phyloP scores from a whole-genome alignment of 1,140 invertebrate species.

The Psix sp. region DNA sequence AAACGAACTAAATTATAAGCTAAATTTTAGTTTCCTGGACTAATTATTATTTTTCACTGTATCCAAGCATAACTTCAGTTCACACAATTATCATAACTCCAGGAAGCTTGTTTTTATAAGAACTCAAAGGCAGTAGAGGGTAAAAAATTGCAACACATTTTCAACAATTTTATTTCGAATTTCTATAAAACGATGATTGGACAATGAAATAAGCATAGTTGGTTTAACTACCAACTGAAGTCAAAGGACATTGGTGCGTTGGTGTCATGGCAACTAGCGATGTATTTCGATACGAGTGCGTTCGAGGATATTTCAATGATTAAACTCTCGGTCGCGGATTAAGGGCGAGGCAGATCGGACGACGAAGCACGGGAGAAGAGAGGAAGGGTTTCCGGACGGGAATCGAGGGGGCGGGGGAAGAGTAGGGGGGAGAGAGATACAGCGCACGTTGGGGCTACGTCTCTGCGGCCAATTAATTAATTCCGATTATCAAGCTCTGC shows the following conservation, averaged over 20 bases:
- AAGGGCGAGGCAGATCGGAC: slow-evolving; percentile 49
- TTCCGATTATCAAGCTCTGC: slow-evolving; percentile 59
- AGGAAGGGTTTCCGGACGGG: slow-evolving; percentile 3
- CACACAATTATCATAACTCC: too few species aligned
- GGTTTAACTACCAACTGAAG: slow-evolving; percentile 33
- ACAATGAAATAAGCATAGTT: slow-evolving; percentile 13
- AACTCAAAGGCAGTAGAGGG: too few species aligned
- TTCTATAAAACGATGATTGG: neutral
- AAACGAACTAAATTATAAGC: too few species aligned
- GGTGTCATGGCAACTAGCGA: slow-evolving; percentile 54
- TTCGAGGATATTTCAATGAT: slow-evolving; percentile 60
- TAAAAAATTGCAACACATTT: too few species aligned
- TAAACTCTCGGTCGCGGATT: slow-evolving; percentile 56
- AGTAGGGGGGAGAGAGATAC: slow-evolving; percentile 5
- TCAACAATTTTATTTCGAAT: too few species aligned
- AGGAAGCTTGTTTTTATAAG: too few species aligned
- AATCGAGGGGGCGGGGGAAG: slow-evolving; percentile 7
- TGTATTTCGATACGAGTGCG: slow-evolving; percentile 42
- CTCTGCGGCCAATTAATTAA: slow-evolving; percentile 64
- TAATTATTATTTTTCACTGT: too few species aligned
- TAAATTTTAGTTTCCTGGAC: too few species aligned
- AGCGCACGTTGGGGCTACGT: slow-evolving; percentile 13
- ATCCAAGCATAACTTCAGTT: too few species aligned
- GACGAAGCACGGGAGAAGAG: slow-evolving; percentile 20
- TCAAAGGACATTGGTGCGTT: slow-evolving; percentile 35